Conservation (phyloP, 2,888 invertebrate genomes). For the Minunthozetes semirufus region DNA sequence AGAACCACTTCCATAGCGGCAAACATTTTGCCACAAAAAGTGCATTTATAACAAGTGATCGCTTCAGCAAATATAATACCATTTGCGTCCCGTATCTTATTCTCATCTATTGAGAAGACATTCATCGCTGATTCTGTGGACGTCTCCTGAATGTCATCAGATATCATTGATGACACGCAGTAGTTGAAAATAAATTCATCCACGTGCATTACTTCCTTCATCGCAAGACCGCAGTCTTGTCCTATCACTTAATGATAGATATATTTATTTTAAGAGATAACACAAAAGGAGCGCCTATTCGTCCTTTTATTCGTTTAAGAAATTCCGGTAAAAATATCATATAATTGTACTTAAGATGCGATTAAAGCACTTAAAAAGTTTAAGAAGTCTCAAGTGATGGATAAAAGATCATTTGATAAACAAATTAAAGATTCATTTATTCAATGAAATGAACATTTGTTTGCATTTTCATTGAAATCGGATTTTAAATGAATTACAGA, state of each 20-base stretch:
- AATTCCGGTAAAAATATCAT: neutral
- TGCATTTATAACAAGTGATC: conserved; percentile 29
- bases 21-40: conserved; percentile 32
- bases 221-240: neutral
- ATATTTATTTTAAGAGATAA: neutral
- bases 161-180: conserved; percentile 24
- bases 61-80: conserved; percentile 29
- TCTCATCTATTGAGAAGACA: conserved; percentile 21
- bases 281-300: neutral
- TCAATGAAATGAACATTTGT: no score
- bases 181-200: conserved; percentile 27
- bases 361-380: no score
- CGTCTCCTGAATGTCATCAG: neutral
- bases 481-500: no score
- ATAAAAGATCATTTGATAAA: no score
- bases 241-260: neutral
- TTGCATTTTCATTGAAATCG: no score
- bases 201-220: conserved; percentile 3
- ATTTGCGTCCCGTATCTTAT: conserved; percentile 17
- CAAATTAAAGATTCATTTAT: no score
- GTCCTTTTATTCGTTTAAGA: neutral
- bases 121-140: conserved; percentile 5
- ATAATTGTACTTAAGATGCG: neutral
- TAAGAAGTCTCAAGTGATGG: no score
- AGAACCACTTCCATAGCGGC: conserved; percentile 28